phyloP scores from a whole-genome alignment of 2,113 vertebrate genomes.

The Pollachius pollachius region DNA sequence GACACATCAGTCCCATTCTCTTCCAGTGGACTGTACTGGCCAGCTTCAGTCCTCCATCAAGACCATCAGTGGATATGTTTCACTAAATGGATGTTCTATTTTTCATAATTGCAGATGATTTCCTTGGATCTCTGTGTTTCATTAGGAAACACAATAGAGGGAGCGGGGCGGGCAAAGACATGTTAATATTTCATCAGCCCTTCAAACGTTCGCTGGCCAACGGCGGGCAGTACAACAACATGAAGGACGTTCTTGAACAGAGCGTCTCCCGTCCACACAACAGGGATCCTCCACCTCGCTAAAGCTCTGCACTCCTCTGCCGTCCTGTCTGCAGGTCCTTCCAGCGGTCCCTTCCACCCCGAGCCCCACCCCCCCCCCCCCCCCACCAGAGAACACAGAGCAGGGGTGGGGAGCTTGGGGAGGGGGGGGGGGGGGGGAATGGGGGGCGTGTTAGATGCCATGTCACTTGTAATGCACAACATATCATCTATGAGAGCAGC shows the following conservation, averaged over 20 bases:
- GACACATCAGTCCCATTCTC: too few relatives aligned
- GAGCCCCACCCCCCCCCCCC: constrained; percentile 11
- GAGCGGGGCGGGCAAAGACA: constrained; percentile 37
- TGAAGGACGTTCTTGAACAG: constrained; percentile 28
- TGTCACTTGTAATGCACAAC: neutral
- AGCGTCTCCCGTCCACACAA: constrained; percentile 59
- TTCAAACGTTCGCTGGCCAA: constrained; percentile 22
- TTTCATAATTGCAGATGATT: constrained; percentile 58
- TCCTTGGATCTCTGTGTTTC: constrained; percentile 53
- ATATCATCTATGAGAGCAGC: constrained; percentile 28
- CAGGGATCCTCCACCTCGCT: constrained; percentile 46
- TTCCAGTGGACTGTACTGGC: too few relatives aligned
- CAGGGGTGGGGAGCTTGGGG: too few relatives aligned
- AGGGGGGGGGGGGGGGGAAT: too few relatives aligned
- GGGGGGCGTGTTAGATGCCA: too few relatives aligned
- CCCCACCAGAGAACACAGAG: neutral
- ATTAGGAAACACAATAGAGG: constrained; percentile 55
- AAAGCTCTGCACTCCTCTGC: constrained; percentile 65
- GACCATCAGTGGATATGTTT: constrained; percentile 44
- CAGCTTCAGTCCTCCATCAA: too few relatives aligned
- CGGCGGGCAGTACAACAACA: constrained; percentile 46
- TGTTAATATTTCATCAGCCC: constrained; percentile 61
- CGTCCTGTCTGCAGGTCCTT: constrained; percentile 38
- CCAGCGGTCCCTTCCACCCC: constrained; percentile 37
- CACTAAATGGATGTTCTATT: constrained; percentile 64